phyloP scores from a whole-genome alignment of 2,888 invertebrate species.

The Uloborus plumipes region DNA sequence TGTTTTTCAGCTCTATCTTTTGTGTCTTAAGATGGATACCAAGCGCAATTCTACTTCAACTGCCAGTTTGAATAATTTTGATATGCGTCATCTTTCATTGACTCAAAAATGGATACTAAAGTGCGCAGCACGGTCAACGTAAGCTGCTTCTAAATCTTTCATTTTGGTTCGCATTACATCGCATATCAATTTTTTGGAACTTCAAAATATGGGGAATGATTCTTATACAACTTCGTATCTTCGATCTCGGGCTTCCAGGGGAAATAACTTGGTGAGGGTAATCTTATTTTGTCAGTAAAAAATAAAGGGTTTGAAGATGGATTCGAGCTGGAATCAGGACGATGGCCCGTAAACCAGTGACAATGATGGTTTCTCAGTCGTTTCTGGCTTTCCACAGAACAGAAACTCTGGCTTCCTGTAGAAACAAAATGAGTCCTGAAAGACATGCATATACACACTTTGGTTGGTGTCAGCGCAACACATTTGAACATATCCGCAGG shows the following conservation, averaged over 20 bases:
- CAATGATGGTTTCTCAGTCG: constrained; percentile 76
- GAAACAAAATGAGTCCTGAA: constrained; percentile 51
- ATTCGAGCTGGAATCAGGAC: constrained; percentile 81
- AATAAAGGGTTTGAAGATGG: constrained; percentile 84
- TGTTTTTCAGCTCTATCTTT: no score
- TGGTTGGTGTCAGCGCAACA: constrained; percentile 68
- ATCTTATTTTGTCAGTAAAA: constrained; percentile 76
- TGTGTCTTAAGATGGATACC: no score
- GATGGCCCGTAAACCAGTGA: constrained; percentile 89
- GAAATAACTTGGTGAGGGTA: constrained; percentile 80
- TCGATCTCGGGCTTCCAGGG: constrained; percentile 71
- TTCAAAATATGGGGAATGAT: constrained; percentile 76
- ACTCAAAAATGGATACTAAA: constrained; percentile 68
- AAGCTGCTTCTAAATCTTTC: constrained; percentile 71
- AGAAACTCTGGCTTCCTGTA: constrained; percentile 74
- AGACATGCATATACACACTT: constrained; percentile 65
- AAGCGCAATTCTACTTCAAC: constrained; percentile 71
- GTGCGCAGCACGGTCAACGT: constrained; percentile 71
- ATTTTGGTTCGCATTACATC: constrained; percentile 71
- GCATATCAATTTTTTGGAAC: constrained; percentile 67
- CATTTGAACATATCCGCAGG: constrained; percentile 69
- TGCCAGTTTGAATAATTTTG: constrained; percentile 71
- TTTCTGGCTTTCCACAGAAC: constrained; percentile 73
- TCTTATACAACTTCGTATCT: constrained; percentile 77
- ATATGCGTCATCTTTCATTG: constrained; percentile 69